These are phyloP conservation scores for Hyles vespertilio DNA, from an alignment of 1,140 invertebrate genomes.

Conservation along the genomic window DNA sequence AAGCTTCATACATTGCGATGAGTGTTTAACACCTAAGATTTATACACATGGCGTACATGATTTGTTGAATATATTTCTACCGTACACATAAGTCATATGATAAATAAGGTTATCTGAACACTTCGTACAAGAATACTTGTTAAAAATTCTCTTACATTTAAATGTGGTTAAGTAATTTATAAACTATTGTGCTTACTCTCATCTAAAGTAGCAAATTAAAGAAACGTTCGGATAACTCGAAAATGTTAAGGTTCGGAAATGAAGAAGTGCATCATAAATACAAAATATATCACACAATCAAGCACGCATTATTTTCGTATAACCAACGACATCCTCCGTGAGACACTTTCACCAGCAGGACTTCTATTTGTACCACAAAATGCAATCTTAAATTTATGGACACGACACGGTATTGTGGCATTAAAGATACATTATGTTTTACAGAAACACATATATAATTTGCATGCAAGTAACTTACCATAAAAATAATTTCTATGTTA, in stretches of 20 bases:
- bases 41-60: no score
- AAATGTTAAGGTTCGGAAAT: background rate
- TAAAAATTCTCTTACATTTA: constrained; percentile 2
- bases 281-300: constrained; percentile 20
- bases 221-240: background rate
- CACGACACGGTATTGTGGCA: constrained; percentile 28
- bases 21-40: constrained; percentile 5
- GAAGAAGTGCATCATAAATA: constrained; percentile 4
- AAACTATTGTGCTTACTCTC: no score
- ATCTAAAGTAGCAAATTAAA: background rate
- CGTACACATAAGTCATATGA: background rate
- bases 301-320: constrained; percentile 21
- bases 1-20: constrained; percentile 1
- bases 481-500: constrained; percentile 9
- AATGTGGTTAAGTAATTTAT: no score
- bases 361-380: constrained; percentile 59
- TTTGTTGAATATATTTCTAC: no score
- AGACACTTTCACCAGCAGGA: constrained; percentile 15
- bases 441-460: constrained; percentile 47
- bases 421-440: constrained; percentile 23
- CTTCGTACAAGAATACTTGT: constrained; percentile 9
- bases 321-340: constrained; percentile 11
- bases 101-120: constrained; percentile 6
- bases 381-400: constrained; percentile 41
- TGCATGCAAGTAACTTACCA: background rate